phyloP scores from a whole-genome alignment of 1,140 invertebrate species.

The Tetramorium alpestre region DNA sequence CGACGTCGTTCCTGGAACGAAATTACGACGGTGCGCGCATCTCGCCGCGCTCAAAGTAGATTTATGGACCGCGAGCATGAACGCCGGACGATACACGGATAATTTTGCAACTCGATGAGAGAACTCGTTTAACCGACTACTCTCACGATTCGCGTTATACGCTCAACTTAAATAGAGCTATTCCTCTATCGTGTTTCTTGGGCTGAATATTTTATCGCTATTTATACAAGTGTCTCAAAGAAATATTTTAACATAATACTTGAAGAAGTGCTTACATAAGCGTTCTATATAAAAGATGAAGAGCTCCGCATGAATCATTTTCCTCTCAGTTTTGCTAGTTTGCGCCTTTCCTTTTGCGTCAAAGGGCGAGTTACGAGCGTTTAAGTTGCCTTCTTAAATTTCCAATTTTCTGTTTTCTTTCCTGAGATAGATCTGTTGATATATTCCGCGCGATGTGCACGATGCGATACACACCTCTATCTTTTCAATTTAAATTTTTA shows the following conservation, averaged over 20 bases:
- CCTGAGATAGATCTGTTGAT: not conserved
- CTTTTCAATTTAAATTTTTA: not conserved
- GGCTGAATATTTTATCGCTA: conserved; percentile 1
- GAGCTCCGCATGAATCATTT: conserved; percentile 3
- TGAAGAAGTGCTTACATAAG: conserved; percentile 11
- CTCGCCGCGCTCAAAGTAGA: conserved; percentile 65
- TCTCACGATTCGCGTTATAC: not conserved
- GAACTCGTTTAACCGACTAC: conserved; percentile 57
- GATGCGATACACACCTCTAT: not conserved
- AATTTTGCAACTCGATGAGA: conserved; percentile 66
- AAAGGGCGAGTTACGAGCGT: not conserved
- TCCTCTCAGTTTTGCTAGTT: not conserved
- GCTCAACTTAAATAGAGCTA: conserved; percentile 1
- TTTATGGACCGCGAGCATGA: conserved; percentile 67
- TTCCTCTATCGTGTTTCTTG: not conserved
- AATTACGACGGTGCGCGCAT: conserved; percentile 67
- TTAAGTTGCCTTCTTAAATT: not conserved
- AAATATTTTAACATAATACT: conserved; percentile 45
- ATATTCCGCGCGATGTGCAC: not conserved
- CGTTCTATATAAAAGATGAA: conserved; percentile 24
- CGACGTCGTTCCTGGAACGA: conserved; percentile 66
- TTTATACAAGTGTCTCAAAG: conserved; percentile 32
- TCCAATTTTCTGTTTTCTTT: conserved; percentile 14
- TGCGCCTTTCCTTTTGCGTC: not conserved
- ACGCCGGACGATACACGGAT: conserved; percentile 58